Percentiles rank a stretch among this genome's conserved stretches.
Evolutionary conservation across 2,797 vertebrate genomes (phyloP).

Genomic region (Peromyscus eremicus): DNA sequence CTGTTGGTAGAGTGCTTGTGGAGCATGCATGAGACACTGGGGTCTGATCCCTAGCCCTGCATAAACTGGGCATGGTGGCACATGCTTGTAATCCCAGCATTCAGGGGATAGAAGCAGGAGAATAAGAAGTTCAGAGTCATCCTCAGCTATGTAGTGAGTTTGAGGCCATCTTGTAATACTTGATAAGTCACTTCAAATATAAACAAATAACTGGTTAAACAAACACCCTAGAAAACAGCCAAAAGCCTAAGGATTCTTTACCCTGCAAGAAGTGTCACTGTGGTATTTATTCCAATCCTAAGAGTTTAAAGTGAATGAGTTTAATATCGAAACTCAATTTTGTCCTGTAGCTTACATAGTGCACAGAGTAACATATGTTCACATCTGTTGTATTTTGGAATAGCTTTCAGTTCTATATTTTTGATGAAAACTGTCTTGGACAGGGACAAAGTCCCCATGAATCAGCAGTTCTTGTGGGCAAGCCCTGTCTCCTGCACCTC

Average conservation of each 20-base stretch:
- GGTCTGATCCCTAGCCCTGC: neutral
- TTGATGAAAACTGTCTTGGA: neutral
- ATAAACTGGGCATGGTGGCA: neutral
- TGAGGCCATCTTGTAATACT: neutral
- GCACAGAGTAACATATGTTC: neutral
- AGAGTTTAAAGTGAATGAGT: conserved; percentile 21
- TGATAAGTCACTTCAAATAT: neutral
- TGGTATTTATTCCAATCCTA: conserved; percentile 36
- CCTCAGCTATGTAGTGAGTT: neutral
- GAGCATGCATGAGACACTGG: neutral
- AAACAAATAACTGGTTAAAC: neutral
- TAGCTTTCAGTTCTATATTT: neutral
- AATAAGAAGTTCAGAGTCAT: neutral
- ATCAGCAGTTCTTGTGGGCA: neutral
- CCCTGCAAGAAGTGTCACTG: neutral
- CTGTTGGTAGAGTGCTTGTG: neutral
- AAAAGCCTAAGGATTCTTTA: neutral
- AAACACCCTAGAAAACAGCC: neutral
- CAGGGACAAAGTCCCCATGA: fast-evolving
- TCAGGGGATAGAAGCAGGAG: neutral
- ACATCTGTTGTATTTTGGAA: neutral
- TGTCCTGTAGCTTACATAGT: neutral
- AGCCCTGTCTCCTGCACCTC: neutral
- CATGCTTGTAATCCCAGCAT: neutral
- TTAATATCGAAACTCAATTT: conserved; percentile 7